Conservation (phyloP, 2,888 invertebrate species). For the Parnassius orleans region DNA sequence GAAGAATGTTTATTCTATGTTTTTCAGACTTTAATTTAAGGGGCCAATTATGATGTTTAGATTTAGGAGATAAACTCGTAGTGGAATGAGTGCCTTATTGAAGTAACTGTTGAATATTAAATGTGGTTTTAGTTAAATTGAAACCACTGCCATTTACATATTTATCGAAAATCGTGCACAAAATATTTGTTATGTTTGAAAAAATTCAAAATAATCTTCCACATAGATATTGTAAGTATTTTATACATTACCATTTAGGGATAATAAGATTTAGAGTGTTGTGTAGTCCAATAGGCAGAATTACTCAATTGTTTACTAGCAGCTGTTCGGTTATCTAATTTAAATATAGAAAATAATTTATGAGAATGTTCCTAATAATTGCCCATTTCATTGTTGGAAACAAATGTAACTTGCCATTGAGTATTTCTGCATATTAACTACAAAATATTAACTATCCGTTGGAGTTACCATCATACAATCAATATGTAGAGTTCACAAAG, state of each 20-base stretch:
- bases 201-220: slow-evolving; percentile 67
- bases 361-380: slow-evolving; percentile 13
- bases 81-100: slow-evolving; percentile 63
- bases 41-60: slow-evolving; percentile 58
- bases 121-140: slow-evolving; percentile 43
- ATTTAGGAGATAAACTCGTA: slow-evolving; percentile 42
- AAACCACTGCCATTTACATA: slow-evolving; percentile 60
- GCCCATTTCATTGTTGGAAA: no score
- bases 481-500: slow-evolving; percentile 72
- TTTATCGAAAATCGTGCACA: slow-evolving; percentile 45
- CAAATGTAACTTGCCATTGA: slow-evolving; percentile 34
- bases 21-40: slow-evolving; percentile 36
- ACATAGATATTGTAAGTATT: slow-evolving; percentile 65
- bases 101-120: slow-evolving; percentile 40
- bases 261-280: slow-evolving; percentile 58
- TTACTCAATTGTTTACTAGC: slow-evolving; percentile 27
- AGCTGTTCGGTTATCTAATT: neutral
- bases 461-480: slow-evolving; percentile 80
- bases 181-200: slow-evolving; percentile 46
- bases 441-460: slow-evolving; percentile 59
- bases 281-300: slow-evolving; percentile 42
- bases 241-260: slow-evolving; percentile 78
- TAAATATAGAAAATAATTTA: neutral
- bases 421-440: slow-evolving; percentile 55
- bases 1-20: slow-evolving; percentile 48